phyloP scores from a whole-genome alignment of 1,140 invertebrate genomes.

The Caenorhabditis elegans region DNA sequence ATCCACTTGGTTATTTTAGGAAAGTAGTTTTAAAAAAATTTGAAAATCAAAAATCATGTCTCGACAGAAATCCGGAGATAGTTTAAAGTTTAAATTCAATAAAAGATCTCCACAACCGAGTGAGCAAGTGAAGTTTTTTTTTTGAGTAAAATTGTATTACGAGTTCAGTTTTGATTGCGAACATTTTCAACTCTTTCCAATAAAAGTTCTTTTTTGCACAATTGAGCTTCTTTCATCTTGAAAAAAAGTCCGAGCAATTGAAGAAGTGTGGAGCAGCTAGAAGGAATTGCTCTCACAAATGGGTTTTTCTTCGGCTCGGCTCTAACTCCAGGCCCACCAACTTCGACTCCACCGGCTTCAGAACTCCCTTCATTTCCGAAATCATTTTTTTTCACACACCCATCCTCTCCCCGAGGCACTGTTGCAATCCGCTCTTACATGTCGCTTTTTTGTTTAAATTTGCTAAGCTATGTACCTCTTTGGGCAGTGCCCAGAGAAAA shows the following conservation, averaged over 20 bases:
- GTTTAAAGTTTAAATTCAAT: no score
- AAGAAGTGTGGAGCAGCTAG: conserved; percentile 23
- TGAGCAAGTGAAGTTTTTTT: background rate
- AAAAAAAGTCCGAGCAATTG: conserved; percentile 7
- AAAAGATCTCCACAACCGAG: background rate
- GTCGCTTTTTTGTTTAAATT: conserved; percentile 2
- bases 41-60: background rate
- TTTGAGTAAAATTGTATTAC: background rate
- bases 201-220: background rate
- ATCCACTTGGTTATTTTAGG: no score
- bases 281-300: conserved; percentile 25
- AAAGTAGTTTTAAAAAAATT: background rate
- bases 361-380: background rate
- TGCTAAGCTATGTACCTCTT: background rate
- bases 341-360: background rate
- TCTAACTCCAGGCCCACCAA: background rate
- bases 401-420: background rate
- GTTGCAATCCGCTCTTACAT: conserved; percentile 2
- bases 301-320: background rate
- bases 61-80: no score
- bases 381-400: conserved; percentile 21
- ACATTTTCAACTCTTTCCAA: background rate
- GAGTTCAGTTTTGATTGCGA: conserved; percentile 16
- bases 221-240: background rate
- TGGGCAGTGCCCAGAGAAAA: background rate